A percentile compares a stretch with the other conserved stretches of the same genome.
phyloP scores from a whole-genome alignment of 2,113 vertebrate species.

The Rhineura floridana region DNA sequence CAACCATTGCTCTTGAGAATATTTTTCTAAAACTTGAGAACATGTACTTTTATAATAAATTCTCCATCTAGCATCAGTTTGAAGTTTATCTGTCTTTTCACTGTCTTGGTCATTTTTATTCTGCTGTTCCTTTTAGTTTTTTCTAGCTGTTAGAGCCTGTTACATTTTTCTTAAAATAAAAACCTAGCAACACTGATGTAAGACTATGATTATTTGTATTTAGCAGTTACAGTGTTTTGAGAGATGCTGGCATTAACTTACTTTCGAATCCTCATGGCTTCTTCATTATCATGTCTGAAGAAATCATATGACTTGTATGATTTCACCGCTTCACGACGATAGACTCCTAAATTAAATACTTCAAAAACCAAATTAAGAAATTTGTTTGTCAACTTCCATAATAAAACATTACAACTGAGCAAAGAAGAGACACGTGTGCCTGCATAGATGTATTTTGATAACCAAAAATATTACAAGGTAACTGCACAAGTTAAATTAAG shows the following conservation, averaged over 20 bases:
- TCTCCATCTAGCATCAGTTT: not conserved
- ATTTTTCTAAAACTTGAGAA: not conserved
- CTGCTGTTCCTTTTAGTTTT: not conserved
- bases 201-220: not conserved
- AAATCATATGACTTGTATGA: constrained; percentile 97
- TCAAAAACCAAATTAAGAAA: not conserved
- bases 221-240: accelerated
- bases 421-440: not conserved
- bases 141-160: not conserved
- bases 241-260: constrained; percentile 59
- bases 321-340: constrained; percentile 91
- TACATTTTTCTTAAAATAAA: not conserved
- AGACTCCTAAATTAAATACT: constrained; percentile 98
- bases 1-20: not conserved
- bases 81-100: not conserved
- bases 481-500: not conserved
- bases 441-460: not conserved
- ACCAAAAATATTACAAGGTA: not conserved
- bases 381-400: accelerated
- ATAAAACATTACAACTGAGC: accelerated
- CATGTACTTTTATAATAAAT: not conserved
- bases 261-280: constrained; percentile 98
- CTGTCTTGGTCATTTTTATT: not conserved
- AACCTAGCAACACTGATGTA: not conserved
- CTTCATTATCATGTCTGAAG: constrained; percentile 95